A percentile compares a stretch with the other conserved stretches of the same genome.
Evolutionary conservation across 1,140 invertebrate genomes (phyloP).

Genomic region (Oncopodura yosiiana): DNA sequence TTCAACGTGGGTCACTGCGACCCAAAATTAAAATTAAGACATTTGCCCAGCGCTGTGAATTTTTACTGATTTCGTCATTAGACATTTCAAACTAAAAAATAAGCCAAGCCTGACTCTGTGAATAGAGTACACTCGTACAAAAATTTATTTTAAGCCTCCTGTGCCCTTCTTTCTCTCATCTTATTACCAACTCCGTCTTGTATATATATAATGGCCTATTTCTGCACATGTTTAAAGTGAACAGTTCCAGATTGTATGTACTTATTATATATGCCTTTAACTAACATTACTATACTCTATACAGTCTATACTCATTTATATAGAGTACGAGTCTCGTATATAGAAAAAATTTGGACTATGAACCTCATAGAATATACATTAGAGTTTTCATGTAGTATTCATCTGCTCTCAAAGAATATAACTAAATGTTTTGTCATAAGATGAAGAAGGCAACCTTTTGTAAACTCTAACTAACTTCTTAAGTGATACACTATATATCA

Average conservation of each 20-base stretch:
- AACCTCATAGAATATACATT: background rate
- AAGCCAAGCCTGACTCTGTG: too few relatives aligned
- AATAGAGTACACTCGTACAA: too few relatives aligned
- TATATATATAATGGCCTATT: conserved; percentile 20
- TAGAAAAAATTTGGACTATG: background rate
- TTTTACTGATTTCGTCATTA: too few relatives aligned
- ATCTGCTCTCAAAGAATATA: background rate
- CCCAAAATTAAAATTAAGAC: too few relatives aligned
- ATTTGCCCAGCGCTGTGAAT: too few relatives aligned
- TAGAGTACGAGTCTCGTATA: background rate
- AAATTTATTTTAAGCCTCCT: conserved; percentile 22
- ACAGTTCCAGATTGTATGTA: background rate
- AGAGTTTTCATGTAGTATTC: background rate
- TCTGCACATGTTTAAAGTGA: conserved; percentile 8
- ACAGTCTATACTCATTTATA: background rate
- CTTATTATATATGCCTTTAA: background rate
- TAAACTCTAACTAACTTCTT: too few relatives aligned
- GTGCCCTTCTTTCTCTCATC: conserved; percentile 17
- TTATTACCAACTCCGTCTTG: too few relatives aligned
- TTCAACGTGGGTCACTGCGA: too few relatives aligned
- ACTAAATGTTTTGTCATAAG: too few relatives aligned
- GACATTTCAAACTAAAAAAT: too few relatives aligned
- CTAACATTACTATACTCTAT: background rate
- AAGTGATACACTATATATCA: too few relatives aligned
- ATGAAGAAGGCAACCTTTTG: too few relatives aligned